A percentile compares a stretch with the other conserved stretches of the same genome.
phyloP scores from a whole-genome alignment of 2,888 invertebrate genomes.

The Idaea dimidiata region DNA sequence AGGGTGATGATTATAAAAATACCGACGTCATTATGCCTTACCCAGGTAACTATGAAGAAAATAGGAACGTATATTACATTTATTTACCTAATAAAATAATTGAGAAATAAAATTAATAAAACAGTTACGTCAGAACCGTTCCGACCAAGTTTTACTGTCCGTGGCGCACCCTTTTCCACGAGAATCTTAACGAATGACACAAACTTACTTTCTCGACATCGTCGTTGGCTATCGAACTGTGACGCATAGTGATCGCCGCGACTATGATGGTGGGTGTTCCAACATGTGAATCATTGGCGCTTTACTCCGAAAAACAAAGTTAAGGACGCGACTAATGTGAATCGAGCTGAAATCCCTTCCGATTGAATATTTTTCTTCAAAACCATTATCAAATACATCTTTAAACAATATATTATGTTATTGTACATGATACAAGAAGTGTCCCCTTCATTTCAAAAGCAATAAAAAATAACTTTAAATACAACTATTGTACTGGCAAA shows the following conservation, averaged over 20 bases:
- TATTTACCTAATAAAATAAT: conserved; percentile 24
- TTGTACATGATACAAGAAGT: too few species aligned
- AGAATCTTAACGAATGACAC: conserved; percentile 27
- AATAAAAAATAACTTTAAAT: too few species aligned
- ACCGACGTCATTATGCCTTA: conserved; percentile 11
- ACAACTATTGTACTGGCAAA: too few species aligned
- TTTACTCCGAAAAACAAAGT: not conserved
- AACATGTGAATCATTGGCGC: not conserved
- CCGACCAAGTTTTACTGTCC: conserved; percentile 18
- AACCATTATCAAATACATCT: too few species aligned
- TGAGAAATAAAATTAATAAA: conserved; percentile 21
- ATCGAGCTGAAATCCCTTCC: too few species aligned
- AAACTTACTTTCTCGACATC: conserved; percentile 20
- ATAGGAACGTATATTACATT: conserved; percentile 13
- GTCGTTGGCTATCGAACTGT: conserved; percentile 19
- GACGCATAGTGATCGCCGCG: conserved; percentile 18
- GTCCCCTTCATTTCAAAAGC: too few species aligned
- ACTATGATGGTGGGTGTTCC: conserved; percentile 12
- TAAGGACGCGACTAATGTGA: too few species aligned
- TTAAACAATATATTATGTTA: too few species aligned
- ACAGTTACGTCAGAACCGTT: conserved; percentile 22
- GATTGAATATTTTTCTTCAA: too few species aligned
- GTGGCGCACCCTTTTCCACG: conserved; percentile 20
- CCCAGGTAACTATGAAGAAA: conserved; percentile 6
- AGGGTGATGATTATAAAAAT: not conserved